These are phyloP conservation scores for Lathamus discolor DNA, from an alignment of 2,113 vertebrate species.

Conservation along the genomic window DNA sequence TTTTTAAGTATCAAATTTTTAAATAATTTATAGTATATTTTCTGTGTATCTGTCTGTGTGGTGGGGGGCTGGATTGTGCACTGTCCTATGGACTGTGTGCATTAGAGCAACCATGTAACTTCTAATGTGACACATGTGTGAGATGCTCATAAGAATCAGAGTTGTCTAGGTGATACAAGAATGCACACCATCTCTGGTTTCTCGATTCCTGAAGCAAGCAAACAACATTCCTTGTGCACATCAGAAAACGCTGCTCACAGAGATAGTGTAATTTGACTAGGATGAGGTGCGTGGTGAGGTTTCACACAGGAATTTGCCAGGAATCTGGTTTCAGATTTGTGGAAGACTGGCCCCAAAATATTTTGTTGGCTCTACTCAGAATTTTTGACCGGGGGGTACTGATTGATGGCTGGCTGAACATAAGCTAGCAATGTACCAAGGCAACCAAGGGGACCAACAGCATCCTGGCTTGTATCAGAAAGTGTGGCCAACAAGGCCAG, in stretches of 20 bases:
- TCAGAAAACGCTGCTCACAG: not conserved
- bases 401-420: not conserved
- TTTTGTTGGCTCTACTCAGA: not conserved
- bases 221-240: no score
- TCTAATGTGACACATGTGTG: rapidly evolving
- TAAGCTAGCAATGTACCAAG: not conserved
- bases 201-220: not conserved
- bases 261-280: not conserved
- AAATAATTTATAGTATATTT: not conserved
- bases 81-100: not conserved
- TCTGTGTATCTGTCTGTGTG: not conserved
- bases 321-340: not conserved
- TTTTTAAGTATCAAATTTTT: not conserved
- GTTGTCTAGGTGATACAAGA: not conserved
- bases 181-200: not conserved
- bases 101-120: not conserved
- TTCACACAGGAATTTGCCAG: not conserved
- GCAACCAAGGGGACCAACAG: not conserved
- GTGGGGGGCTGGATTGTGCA: rapidly evolving
- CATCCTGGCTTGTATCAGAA: not conserved
- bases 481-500: not conserved
- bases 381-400: not conserved
- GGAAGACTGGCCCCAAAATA: not conserved
- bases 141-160: not conserved
- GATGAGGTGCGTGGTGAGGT: not conserved